phyloP scores from a whole-genome alignment of 2,888 invertebrate species.

The Aquatica leii region DNA sequence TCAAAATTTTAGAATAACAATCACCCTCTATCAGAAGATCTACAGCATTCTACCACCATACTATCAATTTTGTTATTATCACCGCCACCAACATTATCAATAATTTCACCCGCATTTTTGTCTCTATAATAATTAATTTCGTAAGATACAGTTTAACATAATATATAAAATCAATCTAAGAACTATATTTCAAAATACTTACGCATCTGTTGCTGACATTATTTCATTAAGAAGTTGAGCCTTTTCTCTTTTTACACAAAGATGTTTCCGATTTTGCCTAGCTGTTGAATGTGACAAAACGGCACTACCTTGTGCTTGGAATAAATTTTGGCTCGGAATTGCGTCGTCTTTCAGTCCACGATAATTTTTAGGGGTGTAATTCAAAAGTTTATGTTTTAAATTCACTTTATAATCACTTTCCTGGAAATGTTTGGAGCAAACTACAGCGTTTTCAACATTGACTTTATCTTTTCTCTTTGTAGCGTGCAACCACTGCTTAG shows the following conservation, averaged over 20 bases:
- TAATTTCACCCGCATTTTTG: not conserved
- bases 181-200: too few species aligned
- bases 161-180: too few species aligned
- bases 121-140: not conserved
- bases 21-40: not conserved
- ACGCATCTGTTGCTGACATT: too few species aligned
- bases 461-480: too few species aligned
- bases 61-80: not conserved
- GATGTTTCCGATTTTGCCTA: not conserved
- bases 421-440: too few species aligned
- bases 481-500: too few species aligned
- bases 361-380: conserved; percentile 1
- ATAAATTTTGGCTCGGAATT: conserved; percentile 1
- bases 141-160: not conserved
- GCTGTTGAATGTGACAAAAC: not conserved
- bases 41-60: not conserved
- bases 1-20: too few species aligned
- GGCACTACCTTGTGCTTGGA: not conserved
- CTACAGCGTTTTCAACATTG: not conserved
- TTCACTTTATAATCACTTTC: too few species aligned
- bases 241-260: too few species aligned
- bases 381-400: not conserved
- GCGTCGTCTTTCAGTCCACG: too few species aligned
- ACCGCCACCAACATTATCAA: not conserved
- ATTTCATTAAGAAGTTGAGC: too few species aligned